Base-by-base conservation (phyloP, 2,888 invertebrate species). In the Euplagia quadripunctaria region DNA sequence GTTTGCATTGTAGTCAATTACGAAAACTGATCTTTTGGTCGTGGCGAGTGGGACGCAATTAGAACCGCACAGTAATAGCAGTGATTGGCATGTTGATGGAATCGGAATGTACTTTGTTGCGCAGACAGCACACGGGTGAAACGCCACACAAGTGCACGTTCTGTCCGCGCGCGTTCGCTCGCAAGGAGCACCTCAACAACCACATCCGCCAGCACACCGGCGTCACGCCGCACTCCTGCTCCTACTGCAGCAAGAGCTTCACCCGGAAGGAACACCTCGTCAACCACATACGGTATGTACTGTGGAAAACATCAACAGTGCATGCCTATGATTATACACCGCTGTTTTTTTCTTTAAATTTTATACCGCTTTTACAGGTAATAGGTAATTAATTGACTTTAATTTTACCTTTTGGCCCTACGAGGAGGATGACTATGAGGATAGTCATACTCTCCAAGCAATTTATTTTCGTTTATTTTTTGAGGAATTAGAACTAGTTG, bases 151-250 rank as follows among this genome's bases (percentile, higher is more conserved):
- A 97, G 93, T 98, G 98, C 92, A 97, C 97, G 95, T 93, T 80
- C 90, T 95, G 96, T 86, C 90, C 94, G 88, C 94, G 95, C 84
- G 92, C 94, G 85, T 96, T 96, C 95, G 97, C 98, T 85, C 96
- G 98, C 89, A 98, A 98, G 96, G 98, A 98, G 94, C 98, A 98
- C 91, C 98, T 98, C 92, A 98, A 97, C 96, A 98, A 98, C 96
- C 98, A 98, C 96, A 97, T 98, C 89, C 97, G 98, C 94, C 98
- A 97, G 83, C 97, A 97, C 90, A 97, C 97, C 66, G 96, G 97
- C 73, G 97, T 97, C 93, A 97, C 97, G 82, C 97, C 97, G 73
- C 97, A 97, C 90, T 94, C 97, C 82, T 97, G 97, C 92, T 96
- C 97, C 86, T 97, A 97, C 91, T 97, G 97, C 92, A 97, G 95